phyloP scores from a whole-genome alignment of 2,797 vertebrate genomes.

The Falco peregrinus region DNA sequence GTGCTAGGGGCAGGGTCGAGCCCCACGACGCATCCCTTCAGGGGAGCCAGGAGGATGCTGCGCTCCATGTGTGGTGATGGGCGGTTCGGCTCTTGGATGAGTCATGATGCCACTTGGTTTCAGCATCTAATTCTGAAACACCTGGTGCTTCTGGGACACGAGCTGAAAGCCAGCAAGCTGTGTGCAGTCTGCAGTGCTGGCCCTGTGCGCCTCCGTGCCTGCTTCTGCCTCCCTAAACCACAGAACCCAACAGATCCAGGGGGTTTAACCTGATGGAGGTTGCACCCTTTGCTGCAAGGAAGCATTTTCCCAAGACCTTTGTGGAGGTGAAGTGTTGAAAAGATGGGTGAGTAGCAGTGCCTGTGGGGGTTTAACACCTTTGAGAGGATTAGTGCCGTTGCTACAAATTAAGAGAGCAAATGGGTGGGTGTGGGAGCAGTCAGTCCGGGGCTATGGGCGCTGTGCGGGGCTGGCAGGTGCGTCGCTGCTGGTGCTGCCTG shows the following conservation, averaged over 20 bases:
- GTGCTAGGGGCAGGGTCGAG: not conserved
- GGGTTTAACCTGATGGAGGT: not conserved
- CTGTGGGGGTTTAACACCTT: not conserved
- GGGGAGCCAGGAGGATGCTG: not conserved
- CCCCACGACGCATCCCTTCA: rapidly evolving
- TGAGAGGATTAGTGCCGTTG: not conserved
- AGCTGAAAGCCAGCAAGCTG: not conserved
- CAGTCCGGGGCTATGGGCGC: not conserved
- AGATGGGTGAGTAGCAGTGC: not conserved
- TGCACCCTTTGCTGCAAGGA: not conserved
- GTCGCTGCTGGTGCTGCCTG: rapidly evolving
- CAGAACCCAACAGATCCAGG: not conserved
- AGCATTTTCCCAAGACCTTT: not conserved
- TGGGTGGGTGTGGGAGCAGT: not conserved
- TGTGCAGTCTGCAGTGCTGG: not conserved
- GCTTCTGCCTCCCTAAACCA: not conserved
- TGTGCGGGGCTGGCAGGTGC: not conserved
- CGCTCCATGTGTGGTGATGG: not conserved
- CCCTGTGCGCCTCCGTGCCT: not conserved
- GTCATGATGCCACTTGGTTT: not conserved
- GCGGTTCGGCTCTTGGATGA: rapidly evolving
- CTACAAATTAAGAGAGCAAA: not conserved
- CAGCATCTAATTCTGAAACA: not conserved
- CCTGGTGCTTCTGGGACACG: not conserved
- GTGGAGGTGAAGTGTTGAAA: not conserved